Percentiles rank a stretch among this genome's conserved stretches.
Conservation (phyloP, 2,113 vertebrate species). For the Pantherophis guttatus region DNA sequence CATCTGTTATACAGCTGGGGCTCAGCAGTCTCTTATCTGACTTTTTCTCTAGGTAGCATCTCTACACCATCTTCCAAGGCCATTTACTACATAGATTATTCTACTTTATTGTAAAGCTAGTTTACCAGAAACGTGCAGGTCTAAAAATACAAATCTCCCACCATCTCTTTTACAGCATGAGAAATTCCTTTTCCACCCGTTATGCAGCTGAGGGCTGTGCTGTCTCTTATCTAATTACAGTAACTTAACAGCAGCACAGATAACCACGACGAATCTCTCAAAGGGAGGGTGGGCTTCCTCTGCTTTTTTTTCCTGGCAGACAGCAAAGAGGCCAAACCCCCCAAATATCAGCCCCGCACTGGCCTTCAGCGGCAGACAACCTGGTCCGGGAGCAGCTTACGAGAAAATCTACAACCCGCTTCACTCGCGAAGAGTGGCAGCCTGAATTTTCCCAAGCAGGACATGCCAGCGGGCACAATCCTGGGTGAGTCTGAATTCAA, state of each 20-base stretch:
- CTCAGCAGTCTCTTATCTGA: background rate
- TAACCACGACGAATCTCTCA: background rate
- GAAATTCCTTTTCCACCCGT: background rate
- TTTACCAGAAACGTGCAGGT: too few relatives aligned
- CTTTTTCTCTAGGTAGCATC: too few relatives aligned
- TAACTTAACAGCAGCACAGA: background rate
- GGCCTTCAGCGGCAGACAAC: conserved; percentile 83
- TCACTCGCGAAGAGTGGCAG: conserved; percentile 85
- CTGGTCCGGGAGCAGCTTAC: conserved; percentile 83
- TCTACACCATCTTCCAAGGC: too few relatives aligned
- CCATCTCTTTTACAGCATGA: too few relatives aligned
- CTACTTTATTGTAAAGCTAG: too few relatives aligned
- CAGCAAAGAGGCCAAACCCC: background rate
- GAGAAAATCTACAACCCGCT: conserved; percentile 70
- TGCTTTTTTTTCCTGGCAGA: background rate
- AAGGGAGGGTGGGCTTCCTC: background rate
- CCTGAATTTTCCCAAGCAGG: conserved; percentile 74
- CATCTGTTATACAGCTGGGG: background rate
- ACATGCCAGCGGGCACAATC: conserved; percentile 41
- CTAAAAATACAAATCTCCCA: too few relatives aligned
- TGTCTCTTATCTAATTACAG: background rate
- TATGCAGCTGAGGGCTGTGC: background rate
- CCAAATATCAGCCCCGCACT: conserved; percentile 48
- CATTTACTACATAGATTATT: too few relatives aligned
- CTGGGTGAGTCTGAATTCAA: conserved; percentile 66